Evolutionary conservation across 2,113 vertebrate species (phyloP), one percentile per base, ranked within the genome.

Genomic region (Dinomys branickii): DNA sequence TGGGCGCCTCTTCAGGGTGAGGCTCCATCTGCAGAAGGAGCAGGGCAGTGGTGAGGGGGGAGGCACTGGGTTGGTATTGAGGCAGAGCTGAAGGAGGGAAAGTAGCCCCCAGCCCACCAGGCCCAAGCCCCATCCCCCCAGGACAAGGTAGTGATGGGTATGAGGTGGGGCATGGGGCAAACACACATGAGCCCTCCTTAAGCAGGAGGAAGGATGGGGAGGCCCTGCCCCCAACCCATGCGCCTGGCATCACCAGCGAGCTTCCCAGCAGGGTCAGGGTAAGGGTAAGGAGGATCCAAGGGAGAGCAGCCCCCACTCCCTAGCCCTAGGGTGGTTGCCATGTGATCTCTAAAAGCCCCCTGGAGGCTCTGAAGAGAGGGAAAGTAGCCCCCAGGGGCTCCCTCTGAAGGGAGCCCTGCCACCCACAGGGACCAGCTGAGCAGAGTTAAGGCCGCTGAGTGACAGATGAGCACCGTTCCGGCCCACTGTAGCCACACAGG

Each of bases 21-120:
- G 98, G 97, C 93, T 99, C 98, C 4, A 97, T 96, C 99, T 99
- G 98, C 13, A 95, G 95, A 97, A 95, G 13, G 92, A 97, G 91
- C 44, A 58, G 84, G 56, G 92, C 17, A 35, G 16, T 0, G 80
- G 86, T 52, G 63, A 80, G 78, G 88, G 90, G 44, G 38, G 19
- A 58, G 20, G 0, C 0, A 3, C 41, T 0, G 20, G 96, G 50
- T 24, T 82, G 86, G 80, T 83, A 92, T 96, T 77, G 94, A 97
- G 90, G 96, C 59, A 47, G 65, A 80, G 61, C 20, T 80, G n/a
- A 94, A 71, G 20, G 11, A 61, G 41, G 22, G 93, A 77, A 96
- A 59, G 71, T 41, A 93, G 69, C 26, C 28, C 67, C 54, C 59
- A 13, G 30, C 54, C 67, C 22, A 10, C 78, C 92, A 33, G 73